phyloP scores from a whole-genome alignment of 2,888 invertebrate genomes.

The Luperina testacea region DNA sequence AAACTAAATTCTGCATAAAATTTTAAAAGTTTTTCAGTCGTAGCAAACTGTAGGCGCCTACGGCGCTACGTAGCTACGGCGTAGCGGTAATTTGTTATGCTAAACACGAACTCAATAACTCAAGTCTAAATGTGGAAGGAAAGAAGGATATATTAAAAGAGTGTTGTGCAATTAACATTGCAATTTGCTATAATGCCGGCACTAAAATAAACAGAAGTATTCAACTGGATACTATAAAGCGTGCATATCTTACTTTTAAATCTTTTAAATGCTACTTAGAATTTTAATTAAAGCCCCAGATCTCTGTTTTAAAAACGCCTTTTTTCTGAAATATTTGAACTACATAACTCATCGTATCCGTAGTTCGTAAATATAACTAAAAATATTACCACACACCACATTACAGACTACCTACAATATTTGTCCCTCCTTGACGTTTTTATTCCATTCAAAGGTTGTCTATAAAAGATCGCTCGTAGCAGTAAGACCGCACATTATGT shows the following conservation, averaged over 20 bases:
- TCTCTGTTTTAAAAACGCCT: not conserved
- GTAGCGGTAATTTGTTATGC: conserved; percentile 78
- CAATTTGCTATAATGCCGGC: conserved; percentile 68
- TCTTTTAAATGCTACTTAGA: conserved; percentile 52
- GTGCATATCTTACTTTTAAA: conserved; percentile 61
- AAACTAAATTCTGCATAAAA: conserved; percentile 39
- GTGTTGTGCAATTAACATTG: conserved; percentile 75
- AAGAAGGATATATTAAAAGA: conserved; percentile 79
- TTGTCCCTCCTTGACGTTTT: no score
- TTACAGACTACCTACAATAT: no score
- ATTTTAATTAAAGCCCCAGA: conserved; percentile 45
- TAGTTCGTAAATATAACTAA: not conserved
- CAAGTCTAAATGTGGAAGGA: conserved; percentile 75
- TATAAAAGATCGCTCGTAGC: no score
- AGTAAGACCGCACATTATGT: no score
- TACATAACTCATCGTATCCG: not conserved
- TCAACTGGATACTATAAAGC: conserved; percentile 60
- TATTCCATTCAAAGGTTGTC: no score
- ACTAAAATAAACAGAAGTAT: conserved; percentile 64
- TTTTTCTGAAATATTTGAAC: conserved; percentile 6
- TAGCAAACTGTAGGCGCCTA: conserved; percentile 68
- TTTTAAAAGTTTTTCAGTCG: conserved; percentile 52
- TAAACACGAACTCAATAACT: conserved; percentile 82
- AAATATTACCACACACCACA: no score
- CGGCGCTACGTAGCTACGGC: conserved; percentile 73